phyloP scores from a whole-genome alignment of 2,113 vertebrate genomes.

The Leucosticte australis region DNA sequence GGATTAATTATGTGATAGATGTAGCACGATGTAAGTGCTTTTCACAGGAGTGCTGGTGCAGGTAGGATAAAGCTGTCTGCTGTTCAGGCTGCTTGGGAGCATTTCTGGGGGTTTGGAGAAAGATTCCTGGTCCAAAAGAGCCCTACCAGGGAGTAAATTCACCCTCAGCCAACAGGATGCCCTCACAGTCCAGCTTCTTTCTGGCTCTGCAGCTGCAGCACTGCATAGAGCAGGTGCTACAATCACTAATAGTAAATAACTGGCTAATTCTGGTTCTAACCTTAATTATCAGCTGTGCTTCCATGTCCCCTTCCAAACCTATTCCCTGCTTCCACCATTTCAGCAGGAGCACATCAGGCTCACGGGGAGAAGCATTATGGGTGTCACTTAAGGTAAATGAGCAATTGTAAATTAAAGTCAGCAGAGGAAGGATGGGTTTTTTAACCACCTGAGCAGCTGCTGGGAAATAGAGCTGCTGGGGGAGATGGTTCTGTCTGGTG shows the following conservation, averaged over 20 bases:
- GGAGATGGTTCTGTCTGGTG: not conserved
- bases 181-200: accelerated
- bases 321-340: not conserved
- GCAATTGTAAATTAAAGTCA: not conserved
- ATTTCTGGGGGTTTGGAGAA: not conserved
- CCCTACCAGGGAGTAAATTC: not conserved
- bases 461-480: not conserved
- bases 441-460: not conserved
- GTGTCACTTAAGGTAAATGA: conserved; percentile 7
- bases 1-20: conserved; percentile 46
- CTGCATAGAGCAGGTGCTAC: not conserved
- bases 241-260: not conserved
- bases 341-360: not conserved
- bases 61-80: not conserved
- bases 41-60: not conserved
- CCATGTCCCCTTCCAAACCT: not conserved
- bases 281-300: not conserved
- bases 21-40: not conserved
- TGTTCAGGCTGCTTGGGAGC: not conserved
- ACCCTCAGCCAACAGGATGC: not conserved
- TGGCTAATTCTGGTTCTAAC: not conserved
- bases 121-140: not conserved
- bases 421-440: not conserved
- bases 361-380: not conserved
- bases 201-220: not conserved